Conservation (phyloP, 2,113 vertebrate species). For the Salvelinus fontinalis region DNA sequence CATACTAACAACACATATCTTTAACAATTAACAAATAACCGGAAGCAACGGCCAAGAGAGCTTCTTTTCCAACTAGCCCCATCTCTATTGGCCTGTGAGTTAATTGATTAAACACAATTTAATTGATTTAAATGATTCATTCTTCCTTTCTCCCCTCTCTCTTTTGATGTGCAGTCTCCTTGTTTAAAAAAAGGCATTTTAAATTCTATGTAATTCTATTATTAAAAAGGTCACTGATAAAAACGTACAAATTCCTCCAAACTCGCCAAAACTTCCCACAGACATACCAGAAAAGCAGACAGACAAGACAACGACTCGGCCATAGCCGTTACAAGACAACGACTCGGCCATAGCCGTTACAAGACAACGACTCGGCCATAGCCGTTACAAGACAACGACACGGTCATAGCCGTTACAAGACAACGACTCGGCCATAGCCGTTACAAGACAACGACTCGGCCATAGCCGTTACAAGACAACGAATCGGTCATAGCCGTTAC, state of each 20-base stretch:
- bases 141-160: too few species aligned
- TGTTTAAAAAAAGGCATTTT: too few species aligned
- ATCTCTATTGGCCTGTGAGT: conserved; percentile 46
- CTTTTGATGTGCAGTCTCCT: background rate
- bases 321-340: background rate
- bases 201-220: too few species aligned
- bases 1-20: too few species aligned
- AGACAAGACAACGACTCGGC: background rate
- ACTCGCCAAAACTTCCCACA: background rate
- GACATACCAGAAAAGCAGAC: background rate
- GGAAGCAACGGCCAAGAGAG: background rate
- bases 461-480: background rate
- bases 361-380: too few species aligned
- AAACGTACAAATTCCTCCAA: background rate
- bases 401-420: too few species aligned
- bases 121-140: too few species aligned
- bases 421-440: too few species aligned
- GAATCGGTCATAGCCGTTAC: too few species aligned
- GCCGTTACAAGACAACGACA: too few species aligned
- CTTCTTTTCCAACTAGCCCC: conserved; percentile 45
- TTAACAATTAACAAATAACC: background rate
- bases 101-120: conserved; percentile 17
- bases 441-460: too few species aligned
- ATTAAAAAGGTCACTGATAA: background rate
- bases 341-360: too few species aligned